These are phyloP conservation scores for Telenomus remus DNA, from an alignment of 1,140 invertebrate species.

Conservation along the genomic window DNA sequence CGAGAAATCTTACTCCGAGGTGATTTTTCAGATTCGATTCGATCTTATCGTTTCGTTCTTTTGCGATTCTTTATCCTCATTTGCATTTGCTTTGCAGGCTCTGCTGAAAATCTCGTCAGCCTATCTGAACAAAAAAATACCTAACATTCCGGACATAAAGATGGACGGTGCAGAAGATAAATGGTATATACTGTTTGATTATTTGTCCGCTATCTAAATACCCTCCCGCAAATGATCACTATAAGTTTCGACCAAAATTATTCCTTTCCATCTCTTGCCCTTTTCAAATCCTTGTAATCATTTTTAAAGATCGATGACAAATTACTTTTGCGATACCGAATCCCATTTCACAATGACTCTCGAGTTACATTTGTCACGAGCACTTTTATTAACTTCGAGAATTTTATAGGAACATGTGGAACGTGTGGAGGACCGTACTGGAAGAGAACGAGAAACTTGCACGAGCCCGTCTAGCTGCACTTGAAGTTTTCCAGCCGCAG, in stretches of 20 bases:
- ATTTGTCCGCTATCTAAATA: too few species aligned
- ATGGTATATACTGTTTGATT: conserved; percentile 80
- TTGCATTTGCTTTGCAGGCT: conserved; percentile 77
- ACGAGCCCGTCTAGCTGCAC: conserved; percentile 90
- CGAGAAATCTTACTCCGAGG: conserved; percentile 96
- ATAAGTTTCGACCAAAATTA: conserved; percentile 1
- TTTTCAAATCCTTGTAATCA: too few species aligned
- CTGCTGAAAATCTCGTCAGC: conserved; percentile 91
- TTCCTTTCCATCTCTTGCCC: neutral
- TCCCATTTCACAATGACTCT: too few species aligned
- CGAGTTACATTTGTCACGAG: neutral
- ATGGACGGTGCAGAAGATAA: conserved; percentile 91
- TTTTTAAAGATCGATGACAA: too few species aligned
- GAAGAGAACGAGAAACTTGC: conserved; percentile 97
- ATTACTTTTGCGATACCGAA: too few species aligned
- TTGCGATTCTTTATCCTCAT: too few species aligned
- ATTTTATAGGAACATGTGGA: conserved; percentile 92
- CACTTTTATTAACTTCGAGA: conserved; percentile 45
- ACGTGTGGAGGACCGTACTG: conserved; percentile 94
- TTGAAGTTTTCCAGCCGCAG: conserved; percentile 95
- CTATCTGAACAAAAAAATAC: conserved; percentile 94
- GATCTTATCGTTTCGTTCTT: too few species aligned
- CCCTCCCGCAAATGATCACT: conserved; percentile 1
- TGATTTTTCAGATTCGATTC: conserved; percentile 68
- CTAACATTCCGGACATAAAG: conserved; percentile 91